Conservation (phyloP, 2,113 vertebrate genomes). For the Chamaea fasciata region DNA sequence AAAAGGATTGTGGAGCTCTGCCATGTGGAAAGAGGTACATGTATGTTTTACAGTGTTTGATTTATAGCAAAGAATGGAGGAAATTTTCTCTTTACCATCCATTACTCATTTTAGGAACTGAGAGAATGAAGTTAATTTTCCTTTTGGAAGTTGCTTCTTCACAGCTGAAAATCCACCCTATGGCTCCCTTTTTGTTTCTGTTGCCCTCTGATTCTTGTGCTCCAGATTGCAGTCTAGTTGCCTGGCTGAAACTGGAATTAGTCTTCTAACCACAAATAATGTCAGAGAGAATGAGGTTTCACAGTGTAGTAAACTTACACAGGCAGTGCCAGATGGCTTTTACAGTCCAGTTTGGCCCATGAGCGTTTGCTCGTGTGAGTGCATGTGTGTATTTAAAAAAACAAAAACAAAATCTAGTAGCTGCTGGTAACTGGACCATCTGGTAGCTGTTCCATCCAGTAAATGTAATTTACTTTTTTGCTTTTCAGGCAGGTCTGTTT, state of each 20-base stretch:
- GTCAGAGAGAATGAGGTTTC: conserved; percentile 36
- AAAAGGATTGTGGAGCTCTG: background rate
- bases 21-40: background rate
- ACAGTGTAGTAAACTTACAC: conserved; percentile 9
- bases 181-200: conserved; percentile 14
- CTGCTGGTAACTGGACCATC: conserved; percentile 62
- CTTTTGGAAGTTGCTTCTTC: conserved; percentile 1
- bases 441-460: conserved; percentile 58
- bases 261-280: conserved; percentile 43
- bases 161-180: background rate
- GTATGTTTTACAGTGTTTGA: background rate
- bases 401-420: conserved; percentile 47
- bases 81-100: background rate
- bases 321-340: conserved; percentile 56
- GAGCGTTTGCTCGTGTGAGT: background rate
- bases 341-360: conserved; percentile 60
- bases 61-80: background rate
- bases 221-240: conserved; percentile 17
- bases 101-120: background rate
- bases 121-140: conserved; percentile 9
- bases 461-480: conserved; percentile 63
- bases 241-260: conserved; percentile 33
- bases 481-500: conserved; percentile 64
- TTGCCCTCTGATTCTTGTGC: background rate
- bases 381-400: conserved; percentile 34